Base-by-base conservation (phyloP, 2,113 vertebrate genomes). In the Telmatochromis sp. region DNA sequence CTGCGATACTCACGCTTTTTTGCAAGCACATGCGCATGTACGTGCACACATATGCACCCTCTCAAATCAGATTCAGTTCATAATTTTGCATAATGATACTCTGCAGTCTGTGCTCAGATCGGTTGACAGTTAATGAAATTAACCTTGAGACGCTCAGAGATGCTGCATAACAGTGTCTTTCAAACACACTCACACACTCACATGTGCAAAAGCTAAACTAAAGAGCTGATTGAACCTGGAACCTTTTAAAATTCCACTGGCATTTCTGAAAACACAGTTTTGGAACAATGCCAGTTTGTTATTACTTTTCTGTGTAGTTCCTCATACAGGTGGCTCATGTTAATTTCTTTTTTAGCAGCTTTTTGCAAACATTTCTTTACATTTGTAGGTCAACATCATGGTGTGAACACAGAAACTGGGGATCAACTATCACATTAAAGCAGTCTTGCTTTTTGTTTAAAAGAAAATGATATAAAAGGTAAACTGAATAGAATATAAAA, bases 41-140 rank as follows among this genome's bases (percentile, higher is more conserved):
- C 42, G 23, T 42, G 15, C 51, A 21, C 82, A 15, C 68, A 13
- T 82, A 14, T n/a, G 14, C 42, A 51, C 58, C 21, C 17, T 83
- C 65, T 81, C 35, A 63, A 89, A 88, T 91, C 65, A 89, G 42
- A 23, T 54, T 65, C 57, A 23, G 70, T 75, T 83, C 57, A 84
- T 92, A 88, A 86, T 93, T 88, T 83, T 79, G 82, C 75, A 79
- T 93, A 85, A 93, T 88, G 83, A 89, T 82, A 87, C 65, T 81
- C 79, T 65, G 21, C 70, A 75, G 53, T 87, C 88, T 87, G 49
- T 60, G 85, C 85, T 84, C 84, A 87, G 86, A 91, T 91, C 49
- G 26, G 45, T 60, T 81, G 85, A 82, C 78, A 91, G 53, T 68
- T 93, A 92, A 94, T 92, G 80, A 73, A 65, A 94, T 92, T 91